Conservation (phyloP, 2,888 invertebrate genomes). For the Scaptomyza flava region DNA sequence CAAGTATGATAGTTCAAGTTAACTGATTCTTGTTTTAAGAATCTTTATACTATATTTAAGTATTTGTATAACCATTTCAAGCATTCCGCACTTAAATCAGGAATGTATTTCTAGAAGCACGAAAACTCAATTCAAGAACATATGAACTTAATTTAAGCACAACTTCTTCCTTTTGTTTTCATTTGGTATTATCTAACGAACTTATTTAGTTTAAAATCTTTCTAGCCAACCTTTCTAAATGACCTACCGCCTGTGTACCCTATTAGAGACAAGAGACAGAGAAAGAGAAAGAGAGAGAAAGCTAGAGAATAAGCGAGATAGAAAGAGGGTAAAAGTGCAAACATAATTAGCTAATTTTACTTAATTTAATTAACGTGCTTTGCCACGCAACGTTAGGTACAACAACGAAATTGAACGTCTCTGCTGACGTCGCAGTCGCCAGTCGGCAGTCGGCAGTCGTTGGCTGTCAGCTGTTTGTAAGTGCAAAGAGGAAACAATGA, state of each 20-base stretch:
- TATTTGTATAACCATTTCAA: too few relatives aligned
- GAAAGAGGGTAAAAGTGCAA: conserved; percentile 50
- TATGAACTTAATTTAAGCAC: too few relatives aligned
- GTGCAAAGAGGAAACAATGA: conserved; percentile 76
- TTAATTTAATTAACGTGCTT: conserved; percentile 77
- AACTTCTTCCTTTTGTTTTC: too few relatives aligned
- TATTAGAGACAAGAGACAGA: background rate
- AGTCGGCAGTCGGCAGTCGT: conserved; percentile 50
- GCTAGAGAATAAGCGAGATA: background rate
- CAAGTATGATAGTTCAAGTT: too few relatives aligned
- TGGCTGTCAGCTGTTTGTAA: conserved; percentile 74
- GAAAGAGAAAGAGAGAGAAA: background rate
- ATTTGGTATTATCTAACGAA: too few relatives aligned
- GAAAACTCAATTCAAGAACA: too few relatives aligned
- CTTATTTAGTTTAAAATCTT: conserved; percentile 8
- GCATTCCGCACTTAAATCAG: too few relatives aligned
- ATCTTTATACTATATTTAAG: too few relatives aligned
- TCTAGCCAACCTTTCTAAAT: background rate
- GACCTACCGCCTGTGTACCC: background rate
- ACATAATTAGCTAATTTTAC: conserved; percentile 78
- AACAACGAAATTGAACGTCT: conserved; percentile 30
- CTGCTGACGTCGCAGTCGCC: conserved; percentile 28
- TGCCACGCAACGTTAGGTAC: conserved; percentile 49
- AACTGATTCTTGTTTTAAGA: too few relatives aligned
- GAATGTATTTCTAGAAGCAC: too few relatives aligned